Evolutionary conservation across 2,113 vertebrate genomes (phyloP).

Genomic region (Pseudonaja textilis): DNA sequence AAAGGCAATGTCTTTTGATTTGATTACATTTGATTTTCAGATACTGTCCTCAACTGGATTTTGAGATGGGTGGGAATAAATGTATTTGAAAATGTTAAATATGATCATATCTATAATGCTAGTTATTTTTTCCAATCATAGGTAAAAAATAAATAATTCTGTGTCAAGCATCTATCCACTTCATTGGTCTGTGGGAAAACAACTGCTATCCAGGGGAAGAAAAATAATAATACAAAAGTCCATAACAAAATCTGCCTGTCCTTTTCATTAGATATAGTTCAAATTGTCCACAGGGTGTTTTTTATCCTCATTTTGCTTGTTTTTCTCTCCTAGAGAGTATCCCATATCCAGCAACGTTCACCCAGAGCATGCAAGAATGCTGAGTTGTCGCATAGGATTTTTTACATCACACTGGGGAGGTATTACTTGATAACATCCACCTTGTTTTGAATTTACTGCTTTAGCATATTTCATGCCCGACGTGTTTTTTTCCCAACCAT

Average conservation of each 20-base stretch:
- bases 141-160: neutral
- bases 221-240: slow-evolving; percentile 32
- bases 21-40: neutral
- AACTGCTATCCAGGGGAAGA: slow-evolving; percentile 19
- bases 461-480: slow-evolving; percentile 79
- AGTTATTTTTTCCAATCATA: neutral
- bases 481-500: slow-evolving; percentile 73
- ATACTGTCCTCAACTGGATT: too few species aligned
- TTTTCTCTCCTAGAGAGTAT: slow-evolving; percentile 54
- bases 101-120: neutral
- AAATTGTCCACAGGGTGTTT: slow-evolving; percentile 41
- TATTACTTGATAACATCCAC: slow-evolving; percentile 77
- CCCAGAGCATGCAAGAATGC: slow-evolving; percentile 65
- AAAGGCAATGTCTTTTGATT: neutral
- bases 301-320: slow-evolving; percentile 59
- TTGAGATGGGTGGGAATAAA: neutral
- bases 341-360: slow-evolving; percentile 49
- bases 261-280: slow-evolving; percentile 29
- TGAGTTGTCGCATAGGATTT: slow-evolving; percentile 68
- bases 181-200: slow-evolving; percentile 32
- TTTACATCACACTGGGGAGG: slow-evolving; percentile 74
- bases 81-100: neutral
- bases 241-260: slow-evolving; percentile 44
- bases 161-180: neutral
- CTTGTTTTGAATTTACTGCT: slow-evolving; percentile 78